Percentiles rank a stretch among this genome's conserved stretches.
Conservation (phyloP, 2,113 vertebrate genomes). For the Speoplatyrhinus poulsoni region DNA sequence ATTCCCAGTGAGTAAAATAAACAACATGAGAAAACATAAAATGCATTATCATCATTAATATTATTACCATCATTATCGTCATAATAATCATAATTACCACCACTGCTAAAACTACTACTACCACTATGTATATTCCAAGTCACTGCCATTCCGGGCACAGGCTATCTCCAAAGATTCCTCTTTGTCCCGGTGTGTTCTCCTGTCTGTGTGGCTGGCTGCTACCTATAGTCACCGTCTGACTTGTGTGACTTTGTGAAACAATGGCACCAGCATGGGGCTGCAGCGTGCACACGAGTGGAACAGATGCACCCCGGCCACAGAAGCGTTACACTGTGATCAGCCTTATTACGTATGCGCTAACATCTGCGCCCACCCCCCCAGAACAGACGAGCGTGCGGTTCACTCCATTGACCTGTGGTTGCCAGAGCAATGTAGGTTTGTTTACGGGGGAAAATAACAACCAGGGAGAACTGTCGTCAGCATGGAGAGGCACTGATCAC, state of each 20-base stretch:
- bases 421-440: constrained; percentile 8
- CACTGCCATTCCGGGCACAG: not conserved
- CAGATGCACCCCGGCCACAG: constrained; percentile 64
- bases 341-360: constrained; percentile 59
- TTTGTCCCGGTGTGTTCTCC: constrained; percentile 24
- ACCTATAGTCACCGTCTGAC: constrained; percentile 33
- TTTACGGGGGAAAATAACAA: constrained; percentile 23
- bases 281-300: constrained; percentile 52
- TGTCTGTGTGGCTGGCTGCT: constrained; percentile 12
- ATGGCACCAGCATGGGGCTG: constrained; percentile 53
- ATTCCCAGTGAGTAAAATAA: constrained; percentile 23
- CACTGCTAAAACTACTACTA: too few species aligned
- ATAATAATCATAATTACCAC: too few species aligned
- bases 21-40: constrained; percentile 10
- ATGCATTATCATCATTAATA: not conserved
- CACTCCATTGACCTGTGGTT: constrained; percentile 7
- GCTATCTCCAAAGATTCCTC: constrained; percentile 19
- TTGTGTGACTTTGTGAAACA: constrained; percentile 66
- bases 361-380: constrained; percentile 48
- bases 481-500: constrained; percentile 6
- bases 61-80: not conserved
- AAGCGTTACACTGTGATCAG: constrained; percentile 54
- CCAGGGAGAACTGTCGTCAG: constrained; percentile 7
- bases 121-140: constrained; percentile 24
- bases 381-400: constrained; percentile 26